Conservation (phyloP, 1,140 invertebrate genomes). For the Bradysia coprophila region DNA sequence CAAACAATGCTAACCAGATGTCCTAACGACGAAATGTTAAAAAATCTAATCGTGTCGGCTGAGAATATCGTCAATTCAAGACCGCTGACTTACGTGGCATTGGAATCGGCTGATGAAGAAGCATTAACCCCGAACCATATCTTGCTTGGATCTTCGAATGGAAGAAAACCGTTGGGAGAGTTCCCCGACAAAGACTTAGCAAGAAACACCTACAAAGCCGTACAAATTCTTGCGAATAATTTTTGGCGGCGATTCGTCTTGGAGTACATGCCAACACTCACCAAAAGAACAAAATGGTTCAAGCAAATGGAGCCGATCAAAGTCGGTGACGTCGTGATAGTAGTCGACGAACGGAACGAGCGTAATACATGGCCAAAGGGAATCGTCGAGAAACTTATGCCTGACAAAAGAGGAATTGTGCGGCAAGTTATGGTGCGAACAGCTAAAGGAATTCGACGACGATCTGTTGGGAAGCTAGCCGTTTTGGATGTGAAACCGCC, state of each 20-base stretch:
- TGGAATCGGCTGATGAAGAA: no score
- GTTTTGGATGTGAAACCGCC: neutral
- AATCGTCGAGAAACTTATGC: neutral
- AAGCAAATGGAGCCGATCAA: neutral
- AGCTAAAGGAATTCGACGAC: neutral
- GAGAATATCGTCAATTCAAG: no score
- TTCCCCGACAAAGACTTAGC: no score
- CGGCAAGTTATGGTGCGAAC: neutral
- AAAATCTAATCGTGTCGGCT: no score
- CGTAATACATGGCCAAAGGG: constrained; percentile 6
- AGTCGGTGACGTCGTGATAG: constrained; percentile 4
- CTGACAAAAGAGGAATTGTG: neutral
- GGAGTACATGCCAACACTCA: constrained; percentile 5
- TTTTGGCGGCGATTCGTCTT: constrained; percentile 3
- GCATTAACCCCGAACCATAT: no score
- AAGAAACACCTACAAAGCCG: neutral
- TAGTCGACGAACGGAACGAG: neutral
- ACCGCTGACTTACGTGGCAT: no score
- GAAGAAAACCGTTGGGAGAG: no score
- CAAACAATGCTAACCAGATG: no score
- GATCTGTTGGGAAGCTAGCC: neutral
- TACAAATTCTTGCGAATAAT: neutral
- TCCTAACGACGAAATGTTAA: no score
- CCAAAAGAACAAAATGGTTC: constrained; percentile 5
- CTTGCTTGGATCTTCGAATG: no score